A percentile compares a stretch with the other conserved stretches of the same genome.
These are phyloP conservation scores for Ganaspis brasiliensis DNA, from an alignment of 2,888 invertebrate species.

Conservation along the genomic window DNA sequence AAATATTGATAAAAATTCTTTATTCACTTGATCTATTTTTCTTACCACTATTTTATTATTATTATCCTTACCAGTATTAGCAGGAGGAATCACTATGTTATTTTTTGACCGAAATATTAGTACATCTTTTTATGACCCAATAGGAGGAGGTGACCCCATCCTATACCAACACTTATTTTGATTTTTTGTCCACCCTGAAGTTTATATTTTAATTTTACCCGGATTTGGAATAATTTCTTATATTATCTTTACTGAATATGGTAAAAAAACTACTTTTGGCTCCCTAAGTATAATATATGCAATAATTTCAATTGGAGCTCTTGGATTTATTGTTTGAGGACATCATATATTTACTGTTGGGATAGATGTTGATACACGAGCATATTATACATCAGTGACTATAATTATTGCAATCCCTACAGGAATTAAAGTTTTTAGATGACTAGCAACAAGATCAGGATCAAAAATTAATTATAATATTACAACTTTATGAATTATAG, in stretches of 20 bases:
- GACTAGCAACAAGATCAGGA: constrained; percentile 86
- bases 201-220: constrained; percentile 92
- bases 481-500: constrained; percentile 85
- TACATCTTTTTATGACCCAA: constrained; percentile 91
- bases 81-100: constrained; percentile 90
- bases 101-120: constrained; percentile 91
- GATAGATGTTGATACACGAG: constrained; percentile 91
- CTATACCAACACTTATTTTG: constrained; percentile 59
- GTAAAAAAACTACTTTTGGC: constrained; percentile 89
- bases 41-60: constrained; percentile 84
- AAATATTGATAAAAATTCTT: no score
- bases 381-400: constrained; percentile 92
- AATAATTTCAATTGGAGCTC: constrained; percentile 90
- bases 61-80: constrained; percentile 88
- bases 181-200: constrained; percentile 86
- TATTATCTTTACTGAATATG: constrained; percentile 88
- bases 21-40: no score
- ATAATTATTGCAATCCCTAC: constrained; percentile 94
- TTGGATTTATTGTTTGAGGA: constrained; percentile 93
- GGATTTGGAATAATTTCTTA: constrained; percentile 92
- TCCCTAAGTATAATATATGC: constrained; percentile 90
- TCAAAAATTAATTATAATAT: constrained; percentile 84
- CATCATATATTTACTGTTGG: constrained; percentile 94
- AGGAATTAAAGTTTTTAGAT: constrained; percentile 92
- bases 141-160: constrained; percentile 87